Conservation (phyloP, 2,113 vertebrate species). For the Collichthys lucidus region DNA sequence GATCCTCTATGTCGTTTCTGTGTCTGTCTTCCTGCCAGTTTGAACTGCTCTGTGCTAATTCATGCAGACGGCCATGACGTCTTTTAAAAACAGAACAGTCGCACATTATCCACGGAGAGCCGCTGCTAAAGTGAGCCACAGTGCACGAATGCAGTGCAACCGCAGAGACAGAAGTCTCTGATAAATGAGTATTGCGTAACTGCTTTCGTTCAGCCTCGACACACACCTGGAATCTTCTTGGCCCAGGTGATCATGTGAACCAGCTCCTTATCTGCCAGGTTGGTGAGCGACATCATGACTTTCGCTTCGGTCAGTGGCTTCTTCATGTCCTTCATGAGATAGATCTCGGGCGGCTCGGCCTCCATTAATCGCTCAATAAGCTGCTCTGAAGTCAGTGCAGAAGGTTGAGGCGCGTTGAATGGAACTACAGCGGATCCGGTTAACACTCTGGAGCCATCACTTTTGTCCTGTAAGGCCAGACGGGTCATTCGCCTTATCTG, state of each 20-base stretch:
- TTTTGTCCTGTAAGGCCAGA: constrained; percentile 76
- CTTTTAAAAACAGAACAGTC: no score
- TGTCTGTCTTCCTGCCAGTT: no score
- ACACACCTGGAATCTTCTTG: constrained; percentile 94
- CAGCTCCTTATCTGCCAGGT: constrained; percentile 95
- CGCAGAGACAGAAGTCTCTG: no score
- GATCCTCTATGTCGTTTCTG: no score
- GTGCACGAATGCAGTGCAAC: no score
- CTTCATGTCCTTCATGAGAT: constrained; percentile 89
- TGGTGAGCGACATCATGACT: constrained; percentile 97
- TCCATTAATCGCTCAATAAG: constrained; percentile 91
- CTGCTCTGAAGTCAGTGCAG: constrained; percentile 87
- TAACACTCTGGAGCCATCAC: constrained; percentile 29
- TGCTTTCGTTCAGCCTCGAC: neutral
- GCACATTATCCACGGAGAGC: no score
- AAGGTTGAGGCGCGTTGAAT: constrained; percentile 72
- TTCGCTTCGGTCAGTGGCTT: constrained; percentile 92
- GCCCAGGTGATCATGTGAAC: constrained; percentile 99
- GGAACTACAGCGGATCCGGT: constrained; percentile 40
- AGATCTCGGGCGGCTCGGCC: constrained; percentile 93
- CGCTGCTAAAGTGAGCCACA: no score
- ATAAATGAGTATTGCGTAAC: no score
- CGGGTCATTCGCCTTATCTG: constrained; percentile 83
- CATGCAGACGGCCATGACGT: no score
- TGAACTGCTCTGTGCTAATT: no score